phyloP scores from a whole-genome alignment of 2,888 invertebrate species.

The Melinopterus prodromus region DNA sequence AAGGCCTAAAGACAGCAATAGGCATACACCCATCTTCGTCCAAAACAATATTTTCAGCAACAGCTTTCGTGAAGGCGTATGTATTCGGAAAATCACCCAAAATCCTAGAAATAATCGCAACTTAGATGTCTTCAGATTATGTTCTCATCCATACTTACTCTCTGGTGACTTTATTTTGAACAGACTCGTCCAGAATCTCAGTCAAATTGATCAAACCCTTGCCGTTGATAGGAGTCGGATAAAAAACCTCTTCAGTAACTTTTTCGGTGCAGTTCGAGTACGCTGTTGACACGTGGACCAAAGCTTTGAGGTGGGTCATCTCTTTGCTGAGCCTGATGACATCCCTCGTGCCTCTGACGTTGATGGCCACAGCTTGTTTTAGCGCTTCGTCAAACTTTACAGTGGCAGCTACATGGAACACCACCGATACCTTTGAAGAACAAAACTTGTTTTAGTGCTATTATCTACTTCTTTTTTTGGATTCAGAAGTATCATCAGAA shows the following conservation, averaged over 20 bases:
- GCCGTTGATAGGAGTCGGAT: slow-evolving; percentile 63
- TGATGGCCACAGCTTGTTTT: slow-evolving; percentile 61
- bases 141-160: slow-evolving; percentile 60
- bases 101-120: slow-evolving; percentile 56
- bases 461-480: too few relatives aligned
- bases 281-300: slow-evolving; percentile 51
- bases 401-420: slow-evolving; percentile 65
- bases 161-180: slow-evolving; percentile 64
- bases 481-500: too few relatives aligned
- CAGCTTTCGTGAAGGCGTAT: slow-evolving; percentile 76
- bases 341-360: slow-evolving; percentile 63
- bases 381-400: slow-evolving; percentile 65
- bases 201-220: slow-evolving; percentile 63
- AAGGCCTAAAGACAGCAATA: slow-evolving; percentile 72
- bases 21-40: slow-evolving; percentile 66
- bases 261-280: slow-evolving; percentile 46
- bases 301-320: slow-evolving; percentile 66
- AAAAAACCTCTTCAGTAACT: slow-evolving; percentile 54
- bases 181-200: slow-evolving; percentile 63
- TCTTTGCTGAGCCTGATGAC: slow-evolving; percentile 57
- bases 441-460: neutral
- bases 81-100: slow-evolving; percentile 72
- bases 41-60: slow-evolving; percentile 70
- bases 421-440: slow-evolving; percentile 19
- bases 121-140: neutral